Evolutionary conservation across 2,113 vertebrate species (phyloP), one percentile per base, ranked within the genome.

Genomic region (Cyphomyrus discorhynchus): DNA sequence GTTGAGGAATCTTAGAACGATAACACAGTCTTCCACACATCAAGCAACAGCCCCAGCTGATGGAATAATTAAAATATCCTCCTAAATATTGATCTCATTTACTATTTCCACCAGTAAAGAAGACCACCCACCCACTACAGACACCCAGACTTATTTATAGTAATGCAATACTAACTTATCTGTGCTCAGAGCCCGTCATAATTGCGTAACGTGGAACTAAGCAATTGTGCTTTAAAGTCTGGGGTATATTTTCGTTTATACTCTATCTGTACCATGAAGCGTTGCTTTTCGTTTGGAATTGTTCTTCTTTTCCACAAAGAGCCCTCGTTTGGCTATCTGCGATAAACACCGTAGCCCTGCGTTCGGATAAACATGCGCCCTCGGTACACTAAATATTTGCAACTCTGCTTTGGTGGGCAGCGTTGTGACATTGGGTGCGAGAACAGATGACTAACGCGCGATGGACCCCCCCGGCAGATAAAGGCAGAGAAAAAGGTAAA

Each of bases 61-160:
- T 95, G 93, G 92, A 92, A 90, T 94, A 94, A 96, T 97, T 97
- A 96, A 97, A 80, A 97, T 97, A 97, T 96, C 97, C 96, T 97
- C 93, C 95, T 95, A 96, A 97, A 97, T 96, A 97, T 97, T 97
- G 96, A 96, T 96, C 96, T 96, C 95, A 94, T 94, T 95, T 95
- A 94, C 94, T 93, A 94, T 93, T 94, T 95, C 92, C 95, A 95
- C 95, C 93, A 93, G 93, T 95, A 96, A 92, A 91, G 92, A 95
- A 97, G 97, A 98, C 97, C 98, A 99, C 98, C 97, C 97, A 98
- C 94, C 95, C 94, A 95, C 94, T 93, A 94, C 93, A 92, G 92
- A 94, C 94, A 91, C 92, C 42, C 89, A 92, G 93, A 94, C 92
- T 93, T 95, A 96, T 96, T 96, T 95, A 95, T 94, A 95, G 96